Base-by-base conservation (phyloP, 1,140 invertebrate species). In the Drusus annulatus region DNA sequence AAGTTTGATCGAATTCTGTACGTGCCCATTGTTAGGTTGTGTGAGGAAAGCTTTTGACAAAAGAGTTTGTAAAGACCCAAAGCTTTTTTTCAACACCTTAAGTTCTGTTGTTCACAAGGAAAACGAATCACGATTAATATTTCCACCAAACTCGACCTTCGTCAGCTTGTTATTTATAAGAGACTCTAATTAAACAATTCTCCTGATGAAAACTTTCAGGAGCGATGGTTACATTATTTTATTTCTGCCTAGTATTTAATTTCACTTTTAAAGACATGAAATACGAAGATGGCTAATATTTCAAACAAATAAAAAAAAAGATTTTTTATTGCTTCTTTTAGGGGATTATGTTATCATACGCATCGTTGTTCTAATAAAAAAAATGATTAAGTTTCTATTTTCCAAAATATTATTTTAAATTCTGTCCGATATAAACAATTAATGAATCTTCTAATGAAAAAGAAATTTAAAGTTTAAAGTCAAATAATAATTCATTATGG, bases 151-250 rank as follows among this genome's bases (percentile, higher is more conserved):
- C 65, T 50, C 36, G 45, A 69, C 65, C 65, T 69, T 50, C 31
- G 65, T 50, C 65, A 69, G 65, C n/a, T 69, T 69, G 63, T 36
- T 68, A 69, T 69, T 69, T 69, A 45, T 36, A 69, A 69, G n/a
- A 69, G 65, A 69, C 65, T 63, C 60, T 69, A 69, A 69, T 69
- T 69, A 69, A 69, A 69, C 17, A 69, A 51, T 69, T 8, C 65
- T 69, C 65, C n/a, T 69, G 65, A 69, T 69, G 31, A n/a, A 51
- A 69, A 69, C n/a, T 69, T 69, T 69, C 19, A 17, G 65, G 0
- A 15, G 10, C 2, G 45, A 69, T 51, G 36, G 65, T 45, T 23
- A n/a, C 10, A 28, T 65, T 69, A 2, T 50, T 69, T 69, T 19
- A 19, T n/a, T 16, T 69, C n/a, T 51, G 65, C 25, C 21, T 69